These are phyloP conservation scores for Gambusia yucatana DNA, from an alignment of 2,797 vertebrate genomes.

Conservation along the genomic window DNA sequence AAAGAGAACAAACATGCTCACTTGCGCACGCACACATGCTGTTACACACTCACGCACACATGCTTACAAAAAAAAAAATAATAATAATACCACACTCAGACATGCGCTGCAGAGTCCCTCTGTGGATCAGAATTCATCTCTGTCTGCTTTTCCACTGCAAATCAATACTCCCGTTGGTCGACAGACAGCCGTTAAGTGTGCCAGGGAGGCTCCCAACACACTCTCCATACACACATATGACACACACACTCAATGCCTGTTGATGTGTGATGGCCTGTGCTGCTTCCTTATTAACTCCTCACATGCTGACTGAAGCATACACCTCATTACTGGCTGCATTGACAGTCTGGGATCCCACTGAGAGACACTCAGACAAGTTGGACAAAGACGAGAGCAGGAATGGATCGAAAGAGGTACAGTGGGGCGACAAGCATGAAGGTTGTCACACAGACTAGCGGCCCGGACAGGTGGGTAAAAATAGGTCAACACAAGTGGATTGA, in stretches of 20 bases:
- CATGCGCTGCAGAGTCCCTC: constrained; percentile 65
- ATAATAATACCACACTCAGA: constrained; percentile 44
- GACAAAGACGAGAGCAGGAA: constrained; percentile 62
- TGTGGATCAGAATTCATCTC: constrained; percentile 78
- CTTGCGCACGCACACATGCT: constrained; percentile 8
- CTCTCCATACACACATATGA: constrained; percentile 43
- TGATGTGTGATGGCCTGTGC: constrained; percentile 77
- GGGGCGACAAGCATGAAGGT: constrained; percentile 30
- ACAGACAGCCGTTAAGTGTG: constrained; percentile 72
- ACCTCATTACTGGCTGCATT: constrained; percentile 78
- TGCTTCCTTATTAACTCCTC: constrained; percentile 83
- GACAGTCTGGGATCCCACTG: constrained; percentile 64
- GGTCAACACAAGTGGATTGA: constrained; percentile 16
- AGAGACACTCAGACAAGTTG: constrained; percentile 53
- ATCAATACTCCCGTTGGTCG: constrained; percentile 78
- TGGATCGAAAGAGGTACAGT: constrained; percentile 47
- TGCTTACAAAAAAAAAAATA: constrained; percentile 9
- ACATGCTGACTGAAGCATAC: constrained; percentile 77
- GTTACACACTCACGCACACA: constrained; percentile 10
- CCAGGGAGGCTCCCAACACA: constrained; percentile 63
- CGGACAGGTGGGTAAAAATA: constrained; percentile 34
- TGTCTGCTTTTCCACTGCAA: constrained; percentile 75
- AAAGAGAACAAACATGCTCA: constrained; percentile 74
- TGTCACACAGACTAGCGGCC: constrained; percentile 15
- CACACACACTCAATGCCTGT: constrained; percentile 63